Evolutionary conservation across 1,140 invertebrate genomes (phyloP).

Genomic region (Dinothrombium tinctorium): DNA sequence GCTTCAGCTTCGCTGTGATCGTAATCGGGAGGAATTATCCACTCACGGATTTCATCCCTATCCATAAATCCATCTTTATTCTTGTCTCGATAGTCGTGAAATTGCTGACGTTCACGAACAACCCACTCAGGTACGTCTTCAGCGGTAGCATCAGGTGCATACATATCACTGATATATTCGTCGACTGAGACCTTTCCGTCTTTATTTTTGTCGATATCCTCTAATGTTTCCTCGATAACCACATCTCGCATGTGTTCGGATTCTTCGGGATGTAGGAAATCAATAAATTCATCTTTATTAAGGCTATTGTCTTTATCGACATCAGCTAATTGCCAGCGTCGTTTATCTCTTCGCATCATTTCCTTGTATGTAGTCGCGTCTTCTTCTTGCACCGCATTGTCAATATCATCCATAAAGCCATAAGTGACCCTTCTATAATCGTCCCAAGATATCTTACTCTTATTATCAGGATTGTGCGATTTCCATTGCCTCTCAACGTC

Average conservation of each 20-base stretch:
- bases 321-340: constrained; percentile 58
- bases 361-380: constrained; percentile 35
- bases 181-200: constrained; percentile 44
- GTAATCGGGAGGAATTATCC: constrained; percentile 88
- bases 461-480: constrained; percentile 56
- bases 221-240: constrained; percentile 76
- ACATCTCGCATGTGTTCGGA: constrained; percentile 70
- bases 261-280: constrained; percentile 91
- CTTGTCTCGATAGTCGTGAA: constrained; percentile 51
- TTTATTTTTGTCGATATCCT: constrained; percentile 90
- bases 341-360: constrained; percentile 54
- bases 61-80: constrained; percentile 73
- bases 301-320: constrained; percentile 34
- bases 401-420: constrained; percentile 50
- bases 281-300: constrained; percentile 40
- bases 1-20: constrained; percentile 90
- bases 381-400: constrained; percentile 12
- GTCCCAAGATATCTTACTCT: constrained; percentile 52
- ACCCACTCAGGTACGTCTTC: constrained; percentile 85
- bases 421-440: constrained; percentile 57
- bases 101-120: constrained; percentile 73
- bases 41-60: constrained; percentile 52
- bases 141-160: constrained; percentile 32
- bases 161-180: constrained; percentile 61
- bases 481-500: constrained; percentile 82